Evolutionary conservation across 2,797 vertebrate species (phyloP).

Genomic region (Aselliscus stoliczkanus): DNA sequence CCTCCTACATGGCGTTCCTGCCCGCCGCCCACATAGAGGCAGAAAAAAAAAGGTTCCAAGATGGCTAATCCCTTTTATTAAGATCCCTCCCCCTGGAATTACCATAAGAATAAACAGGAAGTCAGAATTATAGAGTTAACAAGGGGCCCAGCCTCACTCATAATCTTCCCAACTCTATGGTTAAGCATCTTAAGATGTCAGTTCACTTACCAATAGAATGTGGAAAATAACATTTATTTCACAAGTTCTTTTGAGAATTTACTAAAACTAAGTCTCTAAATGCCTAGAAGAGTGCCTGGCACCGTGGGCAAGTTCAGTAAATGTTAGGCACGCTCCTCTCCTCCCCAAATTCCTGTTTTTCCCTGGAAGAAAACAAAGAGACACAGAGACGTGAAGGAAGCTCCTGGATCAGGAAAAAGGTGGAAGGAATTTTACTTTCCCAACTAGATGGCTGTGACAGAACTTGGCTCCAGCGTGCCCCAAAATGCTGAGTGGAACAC

Average conservation of each 20-base stretch:
- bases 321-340: background rate
- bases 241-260: background rate
- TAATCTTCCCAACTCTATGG: too few relatives aligned
- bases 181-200: too few relatives aligned
- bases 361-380: background rate
- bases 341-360: background rate
- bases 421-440: background rate
- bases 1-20: too few relatives aligned
- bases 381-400: background rate
- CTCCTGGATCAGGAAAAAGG: background rate
- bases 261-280: background rate
- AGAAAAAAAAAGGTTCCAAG: too few relatives aligned
- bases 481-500: too few relatives aligned
- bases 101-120: too few relatives aligned
- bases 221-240: background rate
- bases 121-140: too few relatives aligned
- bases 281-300: background rate
- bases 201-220: too few relatives aligned
- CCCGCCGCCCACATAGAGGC: too few relatives aligned
- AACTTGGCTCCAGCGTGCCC: background rate
- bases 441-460: background rate
- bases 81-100: too few relatives aligned
- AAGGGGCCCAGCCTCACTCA: too few relatives aligned
- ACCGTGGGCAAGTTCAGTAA: background rate
- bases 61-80: too few relatives aligned